Base-by-base conservation (phyloP, 2,113 vertebrate genomes). In the Apistogramma diplotaenia region DNA sequence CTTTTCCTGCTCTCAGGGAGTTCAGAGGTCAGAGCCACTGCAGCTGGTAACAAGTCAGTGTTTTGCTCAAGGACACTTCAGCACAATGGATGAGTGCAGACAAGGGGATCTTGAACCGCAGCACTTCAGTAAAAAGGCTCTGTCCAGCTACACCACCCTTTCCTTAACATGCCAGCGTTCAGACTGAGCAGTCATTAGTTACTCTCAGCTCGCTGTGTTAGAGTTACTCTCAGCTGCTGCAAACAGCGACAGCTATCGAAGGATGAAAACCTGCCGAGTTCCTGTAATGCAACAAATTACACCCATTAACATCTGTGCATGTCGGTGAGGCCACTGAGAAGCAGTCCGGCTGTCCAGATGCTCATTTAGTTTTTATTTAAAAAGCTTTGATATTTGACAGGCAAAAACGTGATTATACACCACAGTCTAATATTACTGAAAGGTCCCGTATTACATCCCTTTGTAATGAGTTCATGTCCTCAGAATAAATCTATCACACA, bases 1-100 rank as follows among this genome's bases (percentile, higher is more conserved):
- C 49, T 46, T 85, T 53, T 59, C 56, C 35, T 54, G 70, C 59
- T 54, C 35, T 62, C 37, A 1, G 29, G 18, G 43, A 71, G 83
- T 60, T 89, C 80, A 90, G 54, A 90, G 73, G 82, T 40, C 80
- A 60, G 4, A 76, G 61, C 51, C 76, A 77, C 59, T 79, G 73
- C 33, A 78, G 77, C 60, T 33, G 59, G 11, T 13, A 46, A 43
- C 10, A 18, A 56, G 18, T 58, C 83, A 21, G 62, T 23, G 62
- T 59, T 37, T 84, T 84, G 86, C 86, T 82, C 78, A 37, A 92
- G 87, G 84, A 86, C 86, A 78, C 87, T 81, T 75, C 58, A 87
- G 80, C 61, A 55, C 62, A 79, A 89, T 77, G 60, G 67, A 87
- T 85, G 88, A 85, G 60, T 12, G 59, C 51, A 53, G 65, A 65